phyloP scores from a whole-genome alignment of 2,113 vertebrate species.

The Leucopsar rothschildi region DNA sequence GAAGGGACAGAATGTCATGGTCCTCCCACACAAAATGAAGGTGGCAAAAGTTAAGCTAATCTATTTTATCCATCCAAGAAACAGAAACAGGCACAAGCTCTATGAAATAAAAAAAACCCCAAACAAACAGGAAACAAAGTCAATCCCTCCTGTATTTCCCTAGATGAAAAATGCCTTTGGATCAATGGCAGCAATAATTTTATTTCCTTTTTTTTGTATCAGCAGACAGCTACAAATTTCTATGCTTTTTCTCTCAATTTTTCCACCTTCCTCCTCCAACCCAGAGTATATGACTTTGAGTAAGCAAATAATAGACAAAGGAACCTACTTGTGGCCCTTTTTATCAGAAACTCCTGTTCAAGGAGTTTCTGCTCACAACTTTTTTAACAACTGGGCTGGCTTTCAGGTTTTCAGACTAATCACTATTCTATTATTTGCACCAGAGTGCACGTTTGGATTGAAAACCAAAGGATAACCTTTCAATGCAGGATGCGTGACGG shows the following conservation, averaged over 20 bases:
- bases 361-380: background rate
- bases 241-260: background rate
- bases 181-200: background rate
- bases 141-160: background rate
- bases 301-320: background rate
- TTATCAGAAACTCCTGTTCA: background rate
- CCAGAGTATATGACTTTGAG: background rate
- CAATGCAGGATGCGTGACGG: rapidly evolving
- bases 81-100: background rate
- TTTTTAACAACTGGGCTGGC: background rate
- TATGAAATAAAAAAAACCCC: background rate
- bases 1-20: background rate
- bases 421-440: background rate
- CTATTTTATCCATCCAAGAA: background rate
- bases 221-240: background rate
- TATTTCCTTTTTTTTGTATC: background rate
- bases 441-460: background rate
- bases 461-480: background rate
- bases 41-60: background rate
- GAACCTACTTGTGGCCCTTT: background rate
- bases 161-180: background rate
- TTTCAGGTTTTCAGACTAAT: background rate
- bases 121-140: background rate
- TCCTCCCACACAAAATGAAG: background rate
- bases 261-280: background rate